These are phyloP conservation scores for Harmothoe impar DNA, from an alignment of 2,888 invertebrate species.

Conservation along the genomic window DNA sequence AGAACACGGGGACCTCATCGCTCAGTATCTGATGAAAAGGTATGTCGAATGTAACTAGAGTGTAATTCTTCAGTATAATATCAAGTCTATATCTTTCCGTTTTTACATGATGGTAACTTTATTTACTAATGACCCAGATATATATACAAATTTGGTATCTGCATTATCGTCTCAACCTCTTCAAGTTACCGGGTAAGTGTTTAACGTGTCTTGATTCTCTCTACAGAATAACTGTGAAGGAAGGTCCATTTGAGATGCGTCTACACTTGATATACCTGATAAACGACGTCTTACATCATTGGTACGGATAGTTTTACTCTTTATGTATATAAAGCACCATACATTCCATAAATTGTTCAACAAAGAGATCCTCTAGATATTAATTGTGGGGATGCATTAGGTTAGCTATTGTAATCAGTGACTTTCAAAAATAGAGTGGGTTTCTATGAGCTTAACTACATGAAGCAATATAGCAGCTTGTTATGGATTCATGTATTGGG, in stretches of 20 bases:
- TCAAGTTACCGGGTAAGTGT: no score
- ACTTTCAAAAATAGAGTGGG: no score
- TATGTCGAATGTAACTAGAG: slow-evolving; percentile 83
- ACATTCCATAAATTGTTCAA: not conserved
- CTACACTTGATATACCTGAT: slow-evolving; percentile 99
- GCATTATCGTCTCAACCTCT: no score
- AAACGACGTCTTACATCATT: slow-evolving; percentile 98
- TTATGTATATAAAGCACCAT: not conserved
- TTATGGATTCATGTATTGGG: no score
- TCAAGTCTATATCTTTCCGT: no score
- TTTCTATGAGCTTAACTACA: no score
- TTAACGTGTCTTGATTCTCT: slow-evolving; percentile 35
- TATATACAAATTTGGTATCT: no score
- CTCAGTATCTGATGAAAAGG: slow-evolving; percentile 95
- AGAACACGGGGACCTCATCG: slow-evolving; percentile 93
- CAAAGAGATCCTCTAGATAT: not conserved
- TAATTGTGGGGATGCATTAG: not conserved
- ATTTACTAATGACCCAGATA: no score
- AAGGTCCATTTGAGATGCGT: slow-evolving; percentile 93
- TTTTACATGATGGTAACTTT: no score
- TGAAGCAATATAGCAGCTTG: no score
- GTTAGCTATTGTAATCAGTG: no score
- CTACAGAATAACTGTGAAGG: slow-evolving; percentile 86
- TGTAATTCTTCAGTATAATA: not conserved
- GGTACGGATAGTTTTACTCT: slow-evolving; percentile 75